Conservation (phyloP, 23 tunicate species). For the Styela plicata region DNA sequence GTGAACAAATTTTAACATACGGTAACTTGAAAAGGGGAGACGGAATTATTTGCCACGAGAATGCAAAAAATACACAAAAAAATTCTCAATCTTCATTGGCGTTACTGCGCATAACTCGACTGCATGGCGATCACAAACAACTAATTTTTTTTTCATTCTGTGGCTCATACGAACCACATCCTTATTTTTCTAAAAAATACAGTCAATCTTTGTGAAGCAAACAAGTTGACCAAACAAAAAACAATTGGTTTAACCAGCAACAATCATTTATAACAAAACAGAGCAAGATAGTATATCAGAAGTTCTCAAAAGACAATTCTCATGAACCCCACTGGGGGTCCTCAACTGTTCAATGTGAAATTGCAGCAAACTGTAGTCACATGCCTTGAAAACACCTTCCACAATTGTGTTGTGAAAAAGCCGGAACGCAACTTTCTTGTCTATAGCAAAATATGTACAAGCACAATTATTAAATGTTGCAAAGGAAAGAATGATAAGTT, state of each 20-base stretch:
- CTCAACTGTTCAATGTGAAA: conserved; percentile 38
- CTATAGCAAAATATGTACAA: conserved; percentile 34
- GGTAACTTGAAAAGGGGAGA: too few species aligned
- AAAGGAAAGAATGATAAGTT: background rate
- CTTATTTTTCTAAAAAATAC: too few species aligned
- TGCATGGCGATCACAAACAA: too few species aligned
- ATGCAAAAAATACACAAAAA: too few species aligned
- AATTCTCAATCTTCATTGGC: too few species aligned
- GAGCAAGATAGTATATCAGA: conserved; percentile 47
- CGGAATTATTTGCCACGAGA: too few species aligned
- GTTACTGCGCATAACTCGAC: too few species aligned
- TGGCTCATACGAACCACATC: too few species aligned
- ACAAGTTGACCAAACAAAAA: too few species aligned
- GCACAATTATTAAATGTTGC: background rate
- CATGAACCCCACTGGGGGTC: conserved; percentile 46
- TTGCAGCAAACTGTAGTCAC: conserved; percentile 56
- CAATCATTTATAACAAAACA: background rate
- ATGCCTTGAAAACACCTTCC: conserved; percentile 43
- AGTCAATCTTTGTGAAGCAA: too few species aligned
- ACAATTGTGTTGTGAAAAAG: conserved; percentile 41
- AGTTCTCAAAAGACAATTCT: conserved; percentile 32
- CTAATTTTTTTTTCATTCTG: too few species aligned
- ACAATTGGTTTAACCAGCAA: background rate
- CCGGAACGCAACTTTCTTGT: conserved; percentile 35
- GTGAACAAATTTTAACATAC: too few species aligned